These are phyloP conservation scores for Microhierax caerulescens DNA, from an alignment of 2,797 vertebrate genomes.

Conservation along the genomic window DNA sequence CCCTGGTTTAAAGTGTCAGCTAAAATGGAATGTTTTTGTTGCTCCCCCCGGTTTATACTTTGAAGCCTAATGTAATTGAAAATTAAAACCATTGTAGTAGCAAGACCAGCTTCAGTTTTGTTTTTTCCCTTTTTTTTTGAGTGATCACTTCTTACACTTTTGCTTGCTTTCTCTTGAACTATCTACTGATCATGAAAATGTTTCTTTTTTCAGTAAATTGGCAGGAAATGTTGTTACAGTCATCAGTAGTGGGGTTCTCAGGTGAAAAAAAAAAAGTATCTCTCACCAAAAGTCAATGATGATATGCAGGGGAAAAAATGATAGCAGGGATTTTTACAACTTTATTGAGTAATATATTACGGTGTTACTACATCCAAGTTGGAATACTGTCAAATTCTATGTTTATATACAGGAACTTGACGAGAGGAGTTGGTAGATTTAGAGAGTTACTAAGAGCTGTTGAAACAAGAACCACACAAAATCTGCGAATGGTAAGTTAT, in stretches of 20 bases:
- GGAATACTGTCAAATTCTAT: constrained; percentile 70
- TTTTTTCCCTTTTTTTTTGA: background rate
- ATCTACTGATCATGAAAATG: background rate
- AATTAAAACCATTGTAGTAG: background rate
- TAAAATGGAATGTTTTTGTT: background rate
- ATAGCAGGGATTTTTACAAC: background rate
- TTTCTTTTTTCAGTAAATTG: background rate
- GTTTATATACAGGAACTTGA: constrained; percentile 87
- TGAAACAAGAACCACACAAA: constrained; percentile 97
- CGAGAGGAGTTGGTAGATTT: constrained; percentile 93
- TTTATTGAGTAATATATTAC: constrained; percentile 25
- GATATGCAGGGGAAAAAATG: background rate
- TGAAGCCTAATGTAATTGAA: background rate
- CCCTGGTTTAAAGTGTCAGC: background rate
- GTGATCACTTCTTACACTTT: background rate
- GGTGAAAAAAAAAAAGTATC: background rate
- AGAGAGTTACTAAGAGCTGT: constrained; percentile 94
- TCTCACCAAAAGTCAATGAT: background rate
- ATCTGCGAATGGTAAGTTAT: constrained; percentile 93
- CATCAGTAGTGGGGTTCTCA: background rate
- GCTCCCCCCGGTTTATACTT: background rate
- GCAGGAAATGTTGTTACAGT: background rate
- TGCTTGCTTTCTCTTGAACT: background rate
- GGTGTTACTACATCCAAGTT: constrained; percentile 21
- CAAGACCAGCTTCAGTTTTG: background rate